Base-by-base conservation (phyloP, 2,888 invertebrate species). In the Conomelus anceps region DNA sequence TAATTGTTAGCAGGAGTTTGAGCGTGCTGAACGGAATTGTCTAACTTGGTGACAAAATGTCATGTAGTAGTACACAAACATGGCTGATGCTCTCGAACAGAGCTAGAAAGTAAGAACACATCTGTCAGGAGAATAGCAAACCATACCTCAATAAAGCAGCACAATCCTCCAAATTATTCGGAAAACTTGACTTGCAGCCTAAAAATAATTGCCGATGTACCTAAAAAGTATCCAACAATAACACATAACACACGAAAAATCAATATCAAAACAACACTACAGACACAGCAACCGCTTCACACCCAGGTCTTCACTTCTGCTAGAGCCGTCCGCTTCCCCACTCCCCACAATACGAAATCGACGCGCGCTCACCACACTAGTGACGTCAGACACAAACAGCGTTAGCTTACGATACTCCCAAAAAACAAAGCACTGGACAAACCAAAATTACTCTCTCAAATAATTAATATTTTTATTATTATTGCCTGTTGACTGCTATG, bases 241-340 rank as follows among this genome's bases (percentile, higher is more conserved):
- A 88, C 87, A 22, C 85, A 88, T 86, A 41, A 63, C 84, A 85
- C 86, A 23, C 6, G 86, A 22, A 22, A 41, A 88, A 22, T 84
- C 84, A 84, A 84, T 41, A 84, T 23, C 23, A 84, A 85, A 84
- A 86, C 23, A 84, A 85, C 22, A 85, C 22, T n/a, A 63, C 63
- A 63, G n/a, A 22, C 63, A 41, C 88, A 26, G n/a, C 34, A 22
- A 24, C 85, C n/a, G 84, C 41, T 23, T 63, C 84, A 88, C 84
- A 87, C 87, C 87, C 41, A 84, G 87, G 26, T 84, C 63, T 41
- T 63, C n/a, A 63, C 63, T 86, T 86, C 88, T 84, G 89, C 88
- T 86, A 87, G 34, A 87, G 41, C 26, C 86, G 17, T n/a, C n/a
- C n/a, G n/a, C n/a, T n/a, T n/a, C 84, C 23, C 86, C 88, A 13